phyloP scores from a whole-genome alignment of 2,113 vertebrate genomes.

The Myrmophylax atrothorax region DNA sequence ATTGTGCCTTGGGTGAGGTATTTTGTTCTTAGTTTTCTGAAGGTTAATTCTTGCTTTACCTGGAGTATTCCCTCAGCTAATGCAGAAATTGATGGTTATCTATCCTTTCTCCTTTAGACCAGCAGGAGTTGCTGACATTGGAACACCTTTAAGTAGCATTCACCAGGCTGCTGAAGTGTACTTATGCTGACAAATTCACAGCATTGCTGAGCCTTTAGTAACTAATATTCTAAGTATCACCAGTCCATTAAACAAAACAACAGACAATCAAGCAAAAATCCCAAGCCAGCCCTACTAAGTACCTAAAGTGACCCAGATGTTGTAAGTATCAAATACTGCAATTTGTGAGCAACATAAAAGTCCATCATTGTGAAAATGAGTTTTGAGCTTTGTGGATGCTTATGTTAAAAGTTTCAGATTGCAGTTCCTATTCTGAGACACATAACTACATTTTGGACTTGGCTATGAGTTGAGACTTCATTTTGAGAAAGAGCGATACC shows the following conservation, averaged over 20 bases:
- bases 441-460: neutral
- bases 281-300: neutral
- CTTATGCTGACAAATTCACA: neutral
- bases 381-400: neutral
- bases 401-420: neutral
- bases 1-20: neutral
- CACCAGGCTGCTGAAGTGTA: neutral
- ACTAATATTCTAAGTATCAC: neutral
- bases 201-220: neutral
- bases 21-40: conserved; percentile 29
- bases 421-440: neutral
- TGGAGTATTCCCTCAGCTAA: neutral
- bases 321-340: neutral
- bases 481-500: neutral
- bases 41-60: neutral
- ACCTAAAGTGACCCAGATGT: neutral
- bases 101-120: neutral
- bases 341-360: neutral
- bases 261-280: neutral
- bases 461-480: neutral
- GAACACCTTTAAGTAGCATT: neutral
- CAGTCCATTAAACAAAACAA: neutral
- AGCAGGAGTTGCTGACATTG: neutral
- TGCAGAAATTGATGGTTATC: neutral
- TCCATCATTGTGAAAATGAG: neutral